These are phyloP conservation scores for Thysanoteuthis rhombus DNA, from an alignment of 2,888 invertebrate genomes.

Conservation along the genomic window DNA sequence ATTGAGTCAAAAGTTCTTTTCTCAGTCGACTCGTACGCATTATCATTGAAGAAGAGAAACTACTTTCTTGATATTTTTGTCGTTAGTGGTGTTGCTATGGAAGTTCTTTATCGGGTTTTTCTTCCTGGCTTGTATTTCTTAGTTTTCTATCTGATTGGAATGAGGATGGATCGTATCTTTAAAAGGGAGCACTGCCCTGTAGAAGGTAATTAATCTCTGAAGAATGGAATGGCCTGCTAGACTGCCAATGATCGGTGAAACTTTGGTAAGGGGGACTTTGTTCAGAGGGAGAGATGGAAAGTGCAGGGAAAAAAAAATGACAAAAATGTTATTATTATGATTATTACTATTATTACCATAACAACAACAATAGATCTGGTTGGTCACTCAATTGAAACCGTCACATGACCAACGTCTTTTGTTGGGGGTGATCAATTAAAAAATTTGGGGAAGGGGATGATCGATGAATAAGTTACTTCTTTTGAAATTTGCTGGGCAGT, in stretches of 20 bases:
- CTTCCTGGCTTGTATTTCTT: not conserved
- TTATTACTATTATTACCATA: not conserved
- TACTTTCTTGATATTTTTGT: not conserved
- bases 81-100: not conserved
- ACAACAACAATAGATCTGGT: not conserved
- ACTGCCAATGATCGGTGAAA: not conserved
- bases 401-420: too few relatives aligned
- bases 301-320: not conserved
- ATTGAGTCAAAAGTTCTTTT: not conserved
- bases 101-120: not conserved
- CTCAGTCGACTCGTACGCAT: not conserved
- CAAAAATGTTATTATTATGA: too few relatives aligned
- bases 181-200: not conserved
- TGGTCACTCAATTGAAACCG: too few relatives aligned
- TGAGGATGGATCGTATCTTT: not conserved
- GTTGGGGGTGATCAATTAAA: too few relatives aligned
- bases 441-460: too few relatives aligned
- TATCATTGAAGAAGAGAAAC: not conserved
- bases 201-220: not conserved
- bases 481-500: too few relatives aligned
- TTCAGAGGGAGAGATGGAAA: not conserved
- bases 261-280: not conserved
- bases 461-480: too few relatives aligned
- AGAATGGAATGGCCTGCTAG: not conserved
- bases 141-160: not conserved